Evolutionary conservation across 2,888 invertebrate species (phyloP).

Genomic region (Orthosia cruda): DNA sequence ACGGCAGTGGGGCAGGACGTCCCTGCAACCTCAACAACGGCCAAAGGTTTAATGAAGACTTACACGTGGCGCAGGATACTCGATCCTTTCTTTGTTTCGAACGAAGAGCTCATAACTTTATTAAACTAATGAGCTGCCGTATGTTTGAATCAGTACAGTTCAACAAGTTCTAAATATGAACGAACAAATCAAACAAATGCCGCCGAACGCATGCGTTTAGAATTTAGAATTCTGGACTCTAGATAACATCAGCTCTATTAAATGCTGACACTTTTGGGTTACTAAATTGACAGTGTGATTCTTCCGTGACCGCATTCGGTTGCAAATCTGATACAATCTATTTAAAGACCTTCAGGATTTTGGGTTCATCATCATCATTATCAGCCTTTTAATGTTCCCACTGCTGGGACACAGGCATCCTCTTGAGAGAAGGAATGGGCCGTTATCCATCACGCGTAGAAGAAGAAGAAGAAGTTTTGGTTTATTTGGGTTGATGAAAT

Average conservation of each 20-base stretch:
- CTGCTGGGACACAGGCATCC: too few relatives aligned
- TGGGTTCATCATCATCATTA: too few relatives aligned
- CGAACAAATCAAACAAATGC: slow-evolving; percentile 13
- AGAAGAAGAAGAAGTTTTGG: too few relatives aligned
- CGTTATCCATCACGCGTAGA: too few relatives aligned
- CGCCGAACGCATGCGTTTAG: not conserved
- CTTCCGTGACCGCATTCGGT: not conserved
- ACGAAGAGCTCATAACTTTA: slow-evolving; percentile 34
- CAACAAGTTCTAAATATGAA: slow-evolving; percentile 39
- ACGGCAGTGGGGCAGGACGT: not conserved
- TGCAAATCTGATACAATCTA: not conserved
- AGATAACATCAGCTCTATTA: not conserved
- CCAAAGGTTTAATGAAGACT: slow-evolving; percentile 17
- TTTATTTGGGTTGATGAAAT: too few relatives aligned
- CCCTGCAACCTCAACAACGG: not conserved
- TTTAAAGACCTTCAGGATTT: too few relatives aligned
- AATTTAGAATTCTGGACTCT: not conserved
- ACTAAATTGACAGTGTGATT: not conserved
- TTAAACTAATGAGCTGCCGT: slow-evolving; percentile 23
- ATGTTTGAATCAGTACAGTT: slow-evolving; percentile 21
- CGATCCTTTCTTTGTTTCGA: slow-evolving; percentile 27
- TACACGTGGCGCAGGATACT: slow-evolving; percentile 9
- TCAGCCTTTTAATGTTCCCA: too few relatives aligned
- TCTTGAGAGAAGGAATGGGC: too few relatives aligned
- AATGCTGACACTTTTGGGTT: not conserved